A percentile compares a stretch with the other conserved stretches of the same genome.
Evolutionary conservation across 2,888 invertebrate species (phyloP).

Genomic region (Synanthedon tipuliformis): DNA sequence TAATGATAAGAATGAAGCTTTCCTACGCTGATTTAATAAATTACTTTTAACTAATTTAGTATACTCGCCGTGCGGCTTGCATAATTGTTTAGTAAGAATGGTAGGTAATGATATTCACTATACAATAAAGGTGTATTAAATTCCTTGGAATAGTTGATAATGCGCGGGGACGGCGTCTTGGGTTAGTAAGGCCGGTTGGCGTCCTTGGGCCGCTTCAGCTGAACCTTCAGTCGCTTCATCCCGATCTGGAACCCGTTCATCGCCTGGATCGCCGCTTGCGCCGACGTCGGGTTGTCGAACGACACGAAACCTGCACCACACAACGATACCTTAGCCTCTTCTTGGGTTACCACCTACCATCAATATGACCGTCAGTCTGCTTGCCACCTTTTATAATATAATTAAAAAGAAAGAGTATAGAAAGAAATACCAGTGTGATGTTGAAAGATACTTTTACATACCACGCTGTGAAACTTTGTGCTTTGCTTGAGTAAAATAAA

Average conservation of each 20-base stretch:
- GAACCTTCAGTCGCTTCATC: slow-evolving; percentile 99
- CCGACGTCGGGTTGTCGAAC: slow-evolving; percentile 98
- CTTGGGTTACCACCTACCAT: too few species aligned
- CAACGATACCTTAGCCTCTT: too few species aligned
- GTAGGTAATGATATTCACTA: slow-evolving; percentile 64
- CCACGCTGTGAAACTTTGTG: too few species aligned
- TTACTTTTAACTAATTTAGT: slow-evolving; percentile 76
- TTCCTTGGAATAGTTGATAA: slow-evolving; percentile 62
- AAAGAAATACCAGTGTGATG: too few species aligned
- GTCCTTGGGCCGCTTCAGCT: slow-evolving; percentile 98
- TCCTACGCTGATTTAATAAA: slow-evolving; percentile 72
- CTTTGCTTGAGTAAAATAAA: too few species aligned
- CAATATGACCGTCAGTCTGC: too few species aligned
- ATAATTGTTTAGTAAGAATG: slow-evolving; percentile 47
- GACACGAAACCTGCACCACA: slow-evolving; percentile 92
- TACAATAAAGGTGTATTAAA: slow-evolving; percentile 58
- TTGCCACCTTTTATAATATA: too few species aligned
- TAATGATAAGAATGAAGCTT: slow-evolving; percentile 72
- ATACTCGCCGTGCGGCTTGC: slow-evolving; percentile 68
- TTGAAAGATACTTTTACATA: too few species aligned
- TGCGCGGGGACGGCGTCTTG: slow-evolving; percentile 70
- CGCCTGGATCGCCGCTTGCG: slow-evolving; percentile 98
- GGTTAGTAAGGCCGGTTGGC: slow-evolving; percentile 97
- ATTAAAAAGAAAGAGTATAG: too few species aligned
- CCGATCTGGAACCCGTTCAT: slow-evolving; percentile 99